phyloP scores from a whole-genome alignment of 2,797 vertebrate species.

The Balearica regulorum region DNA sequence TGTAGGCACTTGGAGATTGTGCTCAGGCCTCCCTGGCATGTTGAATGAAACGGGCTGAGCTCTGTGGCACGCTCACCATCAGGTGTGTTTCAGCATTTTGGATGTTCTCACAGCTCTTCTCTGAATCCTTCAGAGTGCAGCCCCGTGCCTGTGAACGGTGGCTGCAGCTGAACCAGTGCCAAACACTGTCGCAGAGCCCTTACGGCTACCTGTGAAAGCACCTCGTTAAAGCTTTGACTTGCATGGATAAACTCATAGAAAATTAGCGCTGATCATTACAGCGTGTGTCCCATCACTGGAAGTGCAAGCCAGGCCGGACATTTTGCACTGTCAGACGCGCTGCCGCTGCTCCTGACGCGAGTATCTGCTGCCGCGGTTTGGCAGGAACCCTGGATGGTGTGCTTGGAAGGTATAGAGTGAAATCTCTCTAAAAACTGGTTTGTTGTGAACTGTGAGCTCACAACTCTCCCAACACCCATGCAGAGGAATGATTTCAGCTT shows the following conservation, averaged over 20 bases:
- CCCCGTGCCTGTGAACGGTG: neutral
- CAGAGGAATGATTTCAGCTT: neutral
- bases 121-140: neutral
- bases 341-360: neutral
- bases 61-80: neutral
- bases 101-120: neutral
- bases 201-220: neutral
- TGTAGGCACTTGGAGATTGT: neutral
- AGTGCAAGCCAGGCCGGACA: neutral
- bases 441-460: neutral
- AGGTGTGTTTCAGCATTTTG: neutral
- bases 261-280: neutral
- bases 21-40: accelerated
- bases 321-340: neutral
- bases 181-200: neutral
- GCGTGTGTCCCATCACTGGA: accelerated
- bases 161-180: neutral
- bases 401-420: neutral
- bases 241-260: neutral
- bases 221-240: neutral
- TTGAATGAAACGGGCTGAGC: neutral
- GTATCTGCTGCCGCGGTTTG: neutral
- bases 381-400: neutral
- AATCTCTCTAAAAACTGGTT: neutral
- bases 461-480: neutral